These are phyloP conservation scores for Dasypus novemcinctus DNA, from an alignment of 2,113 vertebrate species.

Conservation along the genomic window DNA sequence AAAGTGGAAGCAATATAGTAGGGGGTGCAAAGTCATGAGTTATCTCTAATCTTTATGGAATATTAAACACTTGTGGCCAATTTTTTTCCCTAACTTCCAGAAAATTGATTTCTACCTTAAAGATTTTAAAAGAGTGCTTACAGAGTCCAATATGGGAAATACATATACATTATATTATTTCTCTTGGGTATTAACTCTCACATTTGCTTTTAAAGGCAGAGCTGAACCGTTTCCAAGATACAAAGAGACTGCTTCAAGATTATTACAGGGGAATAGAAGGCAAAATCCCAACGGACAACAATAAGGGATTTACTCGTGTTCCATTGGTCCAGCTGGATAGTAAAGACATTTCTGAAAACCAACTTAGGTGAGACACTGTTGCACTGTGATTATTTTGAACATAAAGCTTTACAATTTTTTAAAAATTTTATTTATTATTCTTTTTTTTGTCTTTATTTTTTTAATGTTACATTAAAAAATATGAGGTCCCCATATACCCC, in stretches of 20 bases:
- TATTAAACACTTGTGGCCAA: neutral
- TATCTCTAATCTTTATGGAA: slow-evolving; percentile 31
- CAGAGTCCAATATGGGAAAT: neutral
- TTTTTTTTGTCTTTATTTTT: no score
- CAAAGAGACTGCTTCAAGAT: slow-evolving; percentile 86
- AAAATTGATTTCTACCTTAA: slow-evolving; percentile 38
- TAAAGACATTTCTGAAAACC: slow-evolving; percentile 52
- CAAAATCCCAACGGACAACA: slow-evolving; percentile 77
- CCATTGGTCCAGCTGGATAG: slow-evolving; percentile 82
- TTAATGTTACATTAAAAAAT: no score
- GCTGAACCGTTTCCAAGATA: slow-evolving; percentile 91
- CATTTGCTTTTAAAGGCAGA: slow-evolving; percentile 86
- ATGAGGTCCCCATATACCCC: no score
- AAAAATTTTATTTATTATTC: no score
- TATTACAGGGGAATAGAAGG: slow-evolving; percentile 90
- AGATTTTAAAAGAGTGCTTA: neutral
- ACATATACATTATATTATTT: neutral
- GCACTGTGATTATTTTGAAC: neutral
- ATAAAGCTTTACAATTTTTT: slow-evolving; percentile 11
- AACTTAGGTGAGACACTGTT: slow-evolving; percentile 65
- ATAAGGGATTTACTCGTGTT: slow-evolving; percentile 79
- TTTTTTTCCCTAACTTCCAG: slow-evolving; percentile 37
- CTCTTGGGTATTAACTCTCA: neutral
- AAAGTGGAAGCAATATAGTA: neutral
- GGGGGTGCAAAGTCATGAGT: neutral